Base-by-base conservation (phyloP, 2,888 invertebrate genomes). In the Dasypolia templi region DNA sequence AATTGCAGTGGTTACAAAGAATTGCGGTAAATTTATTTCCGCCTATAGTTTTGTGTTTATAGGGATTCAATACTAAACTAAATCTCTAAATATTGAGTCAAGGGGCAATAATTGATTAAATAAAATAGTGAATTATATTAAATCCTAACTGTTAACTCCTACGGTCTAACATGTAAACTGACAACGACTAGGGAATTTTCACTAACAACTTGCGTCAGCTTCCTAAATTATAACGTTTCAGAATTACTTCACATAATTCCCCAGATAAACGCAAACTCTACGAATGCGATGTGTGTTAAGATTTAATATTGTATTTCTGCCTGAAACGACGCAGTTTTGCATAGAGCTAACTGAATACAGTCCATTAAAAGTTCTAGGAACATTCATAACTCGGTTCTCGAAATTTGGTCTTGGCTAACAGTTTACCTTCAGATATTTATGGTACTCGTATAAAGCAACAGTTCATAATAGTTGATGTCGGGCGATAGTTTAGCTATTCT, bases 311-410 rank as follows among this genome's bases (percentile, higher is more conserved):
- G 74, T 82, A 79, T 74, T 83, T 86, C 82, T 87, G 84, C 83
- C 84, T 84, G 85, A 88, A 90, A 88, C 86, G 87, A 90, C 86
- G 88, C 87, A 90, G 92, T 92, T 92, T 90, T 90, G 91, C 89
- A 89, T 89, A 87, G 88, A 91, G 88, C 90, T 90, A 90, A 90
- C 92, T 91, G 91, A 93, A 93, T 92, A 91, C 90, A 92, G 92
- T 92, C 92, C 92, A 94, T 94, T 94, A 94, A 94, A 94, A 94
- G 92, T 95, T 95, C 86, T 85, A 80, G 84, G 80, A 89, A 91
- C 90, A 90, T 92, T 92, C 91, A 88, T 91, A 91, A 90, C 89
- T 92, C 87, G 71, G 72, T 62, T 72, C 86, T 86, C 84, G 79
- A 90, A 90, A 89, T 90, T 87, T 87, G 88, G 87, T 89, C 88